Base-by-base conservation (phyloP, 2,888 invertebrate species). In the Melinopterus prodromus region DNA sequence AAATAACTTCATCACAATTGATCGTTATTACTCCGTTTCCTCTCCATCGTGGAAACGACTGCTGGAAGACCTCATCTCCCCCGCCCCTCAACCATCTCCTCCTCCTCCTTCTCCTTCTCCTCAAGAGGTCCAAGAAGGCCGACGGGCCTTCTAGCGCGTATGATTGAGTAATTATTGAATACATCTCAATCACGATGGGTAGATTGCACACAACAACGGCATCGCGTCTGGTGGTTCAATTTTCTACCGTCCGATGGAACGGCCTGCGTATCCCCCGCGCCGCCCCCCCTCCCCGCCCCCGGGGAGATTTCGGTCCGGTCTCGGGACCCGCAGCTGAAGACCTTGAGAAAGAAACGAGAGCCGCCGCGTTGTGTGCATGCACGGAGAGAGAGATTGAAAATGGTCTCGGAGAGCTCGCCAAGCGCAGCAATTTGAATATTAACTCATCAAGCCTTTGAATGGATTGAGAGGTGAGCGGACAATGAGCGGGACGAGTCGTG, bases 141-240 rank as follows among this genome's bases (percentile, higher is more conserved):
- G 53, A 3, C 26, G 26, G 26, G 26, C 26, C 26, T 26, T 26
- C 26, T 12, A 53, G 12, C 53, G 53, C 53, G 80, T 84, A 82
- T 84, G 85, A 86, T 86, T 86, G 84, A 86, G 85, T 85, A 85
- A 86, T 86, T 86, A 85, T 85, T 84, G 84, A 84, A 81, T 84
- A 86, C 85, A 83, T 84, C 86, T 86, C 86, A 85, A 86, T 86
- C 86, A 86, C 84, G 84, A 83, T 77, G 71, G 81, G 35, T 78
- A 70, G 76, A 76, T 75, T 77, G 78, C 77, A 78, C 71, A 78
- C 77, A 78, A 36, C 69, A 69, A 37, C 72, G 79, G 76, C 70
- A 69, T 71, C 80, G 78, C 74, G 80, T 71, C 78, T 74, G 26
- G 78, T 74, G 26, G 78, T 35, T 80, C 79, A 77, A 80, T 80